A percentile compares a stretch with the other conserved stretches of the same genome.
Conservation (phyloP, 1,140 invertebrate genomes). For the Steinernema khuongi region DNA sequence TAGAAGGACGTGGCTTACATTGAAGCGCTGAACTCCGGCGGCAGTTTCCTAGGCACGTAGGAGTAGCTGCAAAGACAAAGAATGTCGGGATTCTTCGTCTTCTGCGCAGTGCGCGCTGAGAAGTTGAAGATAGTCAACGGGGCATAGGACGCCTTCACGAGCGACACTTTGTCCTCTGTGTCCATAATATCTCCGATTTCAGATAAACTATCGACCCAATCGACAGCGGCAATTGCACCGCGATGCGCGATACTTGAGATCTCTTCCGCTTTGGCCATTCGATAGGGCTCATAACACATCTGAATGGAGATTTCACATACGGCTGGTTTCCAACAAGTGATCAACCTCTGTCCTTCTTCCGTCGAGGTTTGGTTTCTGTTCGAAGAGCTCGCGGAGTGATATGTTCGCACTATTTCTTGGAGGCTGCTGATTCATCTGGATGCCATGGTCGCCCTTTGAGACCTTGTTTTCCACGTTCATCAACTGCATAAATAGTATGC, state of each 20-base stretch:
- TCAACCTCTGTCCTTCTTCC: conserved; percentile 45
- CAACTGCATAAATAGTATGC: conserved; percentile 56
- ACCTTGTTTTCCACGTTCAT: conserved; percentile 57
- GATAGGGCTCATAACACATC: conserved; percentile 57
- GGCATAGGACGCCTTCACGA: conserved; percentile 54
- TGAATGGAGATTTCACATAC: conserved; percentile 25
- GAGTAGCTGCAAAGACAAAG: conserved; percentile 52
- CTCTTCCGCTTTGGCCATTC: conserved; percentile 55
- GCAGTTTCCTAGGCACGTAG: conserved; percentile 53
- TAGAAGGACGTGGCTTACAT: conserved; percentile 42
- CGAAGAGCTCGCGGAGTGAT: conserved; percentile 54
- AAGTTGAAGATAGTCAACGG: conserved; percentile 58
- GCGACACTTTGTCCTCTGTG: conserved; percentile 54
- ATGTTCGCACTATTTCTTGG: conserved; percentile 33
- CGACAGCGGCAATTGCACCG: conserved; percentile 55
- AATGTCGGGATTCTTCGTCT: conserved; percentile 58
- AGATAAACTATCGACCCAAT: conserved; percentile 55
- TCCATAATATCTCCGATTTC: conserved; percentile 52
- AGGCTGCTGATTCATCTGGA: conserved; percentile 19
- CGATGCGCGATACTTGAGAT: conserved; percentile 54
- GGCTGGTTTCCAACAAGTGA: background rate
- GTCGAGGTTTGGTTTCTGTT: conserved; percentile 48
- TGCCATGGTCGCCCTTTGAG: conserved; percentile 30
- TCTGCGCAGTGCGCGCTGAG: conserved; percentile 56
- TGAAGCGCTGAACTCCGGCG: conserved; percentile 52